Evolutionary conservation across 2,113 vertebrate species (phyloP).

Genomic region (Neolamprologus devosi): DNA sequence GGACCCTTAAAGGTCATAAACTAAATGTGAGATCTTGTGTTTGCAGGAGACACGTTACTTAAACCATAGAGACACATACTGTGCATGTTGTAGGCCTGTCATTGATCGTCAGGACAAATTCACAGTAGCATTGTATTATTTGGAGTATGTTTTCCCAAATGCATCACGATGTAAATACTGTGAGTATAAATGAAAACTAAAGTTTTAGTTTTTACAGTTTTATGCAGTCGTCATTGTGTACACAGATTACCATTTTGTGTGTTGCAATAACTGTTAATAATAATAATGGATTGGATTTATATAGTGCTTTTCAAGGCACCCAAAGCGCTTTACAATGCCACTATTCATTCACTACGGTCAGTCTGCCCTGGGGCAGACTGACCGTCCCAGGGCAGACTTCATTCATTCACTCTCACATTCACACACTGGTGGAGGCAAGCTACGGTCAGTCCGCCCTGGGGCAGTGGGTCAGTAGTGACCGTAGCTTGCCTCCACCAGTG

Average conservation of each 20-base stretch:
- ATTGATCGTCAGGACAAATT: not conserved
- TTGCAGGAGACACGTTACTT: not conserved
- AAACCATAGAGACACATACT: not conserved
- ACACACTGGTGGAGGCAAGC: too few relatives aligned
- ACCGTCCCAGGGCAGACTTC: too few relatives aligned
- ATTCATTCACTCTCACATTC: too few relatives aligned
- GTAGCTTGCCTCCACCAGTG: too few relatives aligned
- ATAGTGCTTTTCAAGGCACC: too few relatives aligned
- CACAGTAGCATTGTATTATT: not conserved
- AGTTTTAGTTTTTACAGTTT: not conserved
- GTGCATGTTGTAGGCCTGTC: not conserved
- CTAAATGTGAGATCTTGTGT: not conserved
- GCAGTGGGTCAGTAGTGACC: too few relatives aligned
- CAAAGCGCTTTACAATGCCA: too few relatives aligned
- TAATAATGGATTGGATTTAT: too few relatives aligned
- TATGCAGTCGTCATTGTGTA: not conserved
- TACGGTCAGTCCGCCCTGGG: too few relatives aligned
- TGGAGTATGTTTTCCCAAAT: not conserved
- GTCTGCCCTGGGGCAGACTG: too few relatives aligned
- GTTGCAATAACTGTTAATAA: not conserved
- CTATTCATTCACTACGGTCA: too few relatives aligned
- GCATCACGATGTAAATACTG: not conserved
- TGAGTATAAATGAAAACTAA: not conserved
- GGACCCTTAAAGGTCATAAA: not conserved
- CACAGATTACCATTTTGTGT: not conserved